Conservation (phyloP, 1,140 invertebrate genomes). For the Conus betulinus region DNA sequence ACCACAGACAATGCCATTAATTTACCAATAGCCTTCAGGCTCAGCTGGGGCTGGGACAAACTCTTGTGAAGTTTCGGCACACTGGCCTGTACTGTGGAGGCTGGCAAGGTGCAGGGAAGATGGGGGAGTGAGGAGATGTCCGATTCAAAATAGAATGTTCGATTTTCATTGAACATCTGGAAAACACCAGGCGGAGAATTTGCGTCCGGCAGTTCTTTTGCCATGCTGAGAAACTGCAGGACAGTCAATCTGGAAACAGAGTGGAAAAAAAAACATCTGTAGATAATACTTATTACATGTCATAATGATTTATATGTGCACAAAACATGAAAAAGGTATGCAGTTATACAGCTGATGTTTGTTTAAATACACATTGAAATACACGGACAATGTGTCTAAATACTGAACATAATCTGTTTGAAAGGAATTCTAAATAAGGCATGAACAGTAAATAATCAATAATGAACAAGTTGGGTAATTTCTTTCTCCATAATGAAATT, state of each 20-base stretch:
- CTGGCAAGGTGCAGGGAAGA: neutral
- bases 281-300: too few relatives aligned
- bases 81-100: neutral
- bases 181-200: neutral
- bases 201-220: neutral
- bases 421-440: too few relatives aligned
- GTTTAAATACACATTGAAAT: too few relatives aligned
- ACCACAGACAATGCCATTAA: neutral
- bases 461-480: too few relatives aligned
- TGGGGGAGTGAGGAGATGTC: neutral
- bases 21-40: neutral
- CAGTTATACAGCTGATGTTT: too few relatives aligned
- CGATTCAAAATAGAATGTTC: neutral
- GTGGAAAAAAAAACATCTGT: too few relatives aligned
- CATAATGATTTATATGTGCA: too few relatives aligned
- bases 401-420: too few relatives aligned
- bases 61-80: neutral
- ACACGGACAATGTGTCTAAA: too few relatives aligned
- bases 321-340: too few relatives aligned
- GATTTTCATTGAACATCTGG: slow-evolving; percentile 5
- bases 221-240: neutral
- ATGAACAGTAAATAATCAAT: too few relatives aligned
- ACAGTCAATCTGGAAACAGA: neutral
- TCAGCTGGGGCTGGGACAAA: neutral
- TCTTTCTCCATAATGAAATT: too few relatives aligned